phyloP scores from a whole-genome alignment of 53 echinoderm and acorn worm species.

The Luidia sarsii region DNA sequence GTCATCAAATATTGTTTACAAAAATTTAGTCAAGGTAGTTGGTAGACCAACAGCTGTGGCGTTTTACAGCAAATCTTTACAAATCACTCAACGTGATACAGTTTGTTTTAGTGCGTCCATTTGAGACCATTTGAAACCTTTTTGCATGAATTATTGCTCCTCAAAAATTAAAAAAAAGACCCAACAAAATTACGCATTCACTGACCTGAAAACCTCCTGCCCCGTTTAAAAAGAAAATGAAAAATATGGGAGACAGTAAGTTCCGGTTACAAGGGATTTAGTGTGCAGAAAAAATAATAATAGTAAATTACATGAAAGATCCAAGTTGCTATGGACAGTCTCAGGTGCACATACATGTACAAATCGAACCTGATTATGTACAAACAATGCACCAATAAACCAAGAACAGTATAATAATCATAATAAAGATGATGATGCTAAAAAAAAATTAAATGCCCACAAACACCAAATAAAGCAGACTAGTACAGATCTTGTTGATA shows the following conservation, averaged over 20 bases:
- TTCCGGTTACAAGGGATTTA: too few relatives aligned
- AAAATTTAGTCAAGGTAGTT: conserved; percentile 59
- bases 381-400: conserved; percentile 41
- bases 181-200: too few relatives aligned
- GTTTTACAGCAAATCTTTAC: conserved; percentile 29
- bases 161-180: too few relatives aligned
- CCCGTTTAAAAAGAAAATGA: too few relatives aligned
- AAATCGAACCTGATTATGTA: conserved; percentile 46
- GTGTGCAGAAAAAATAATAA: too few relatives aligned
- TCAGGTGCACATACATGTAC: conserved; percentile 52
- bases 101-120: not conserved
- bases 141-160: conserved; percentile 51
- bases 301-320: not conserved
- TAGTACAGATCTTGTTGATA: conserved; percentile 47
- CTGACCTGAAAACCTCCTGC: too few relatives aligned
- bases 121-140: not conserved
- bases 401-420: not conserved
- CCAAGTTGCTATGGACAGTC: not conserved
- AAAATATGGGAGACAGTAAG: too few relatives aligned
- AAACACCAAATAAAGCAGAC: not conserved
- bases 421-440: too few relatives aligned
- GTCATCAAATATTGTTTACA: conserved; percentile 61
- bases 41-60: conserved; percentile 12
- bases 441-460: too few relatives aligned
- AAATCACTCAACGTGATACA: conserved; percentile 43